These are phyloP conservation scores for Aythya fuligula DNA, from an alignment of 2,797 vertebrate species.

Conservation along the genomic window DNA sequence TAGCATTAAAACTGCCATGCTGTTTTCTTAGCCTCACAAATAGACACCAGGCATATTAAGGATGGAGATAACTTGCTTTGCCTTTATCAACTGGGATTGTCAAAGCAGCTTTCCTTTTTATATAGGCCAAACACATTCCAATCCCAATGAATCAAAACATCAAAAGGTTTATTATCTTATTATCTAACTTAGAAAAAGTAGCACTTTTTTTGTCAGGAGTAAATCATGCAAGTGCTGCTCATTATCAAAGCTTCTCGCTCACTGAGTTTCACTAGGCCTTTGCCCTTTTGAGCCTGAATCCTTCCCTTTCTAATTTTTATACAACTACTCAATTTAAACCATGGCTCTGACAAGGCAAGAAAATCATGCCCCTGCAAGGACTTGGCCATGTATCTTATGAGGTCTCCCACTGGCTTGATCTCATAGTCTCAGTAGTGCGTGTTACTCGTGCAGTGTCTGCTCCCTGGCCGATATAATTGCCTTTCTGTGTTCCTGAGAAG, in stretches of 20 bases:
- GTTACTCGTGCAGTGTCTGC: background rate
- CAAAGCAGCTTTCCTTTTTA: conserved; percentile 2
- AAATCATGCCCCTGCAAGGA: background rate
- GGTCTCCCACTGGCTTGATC: background rate
- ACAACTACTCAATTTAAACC: background rate
- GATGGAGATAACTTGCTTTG: background rate
- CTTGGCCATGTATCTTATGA: background rate
- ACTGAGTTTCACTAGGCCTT: background rate
- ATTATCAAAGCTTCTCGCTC: background rate
- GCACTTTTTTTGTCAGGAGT: background rate
- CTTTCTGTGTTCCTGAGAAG: background rate
- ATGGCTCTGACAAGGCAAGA: background rate
- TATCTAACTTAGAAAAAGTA: conserved; percentile 26
- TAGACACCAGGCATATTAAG: background rate
- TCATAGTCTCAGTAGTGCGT: background rate
- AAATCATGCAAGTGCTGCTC: background rate
- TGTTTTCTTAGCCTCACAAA: background rate
- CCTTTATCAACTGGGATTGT: conserved; percentile 1
- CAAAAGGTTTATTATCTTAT: conserved; percentile 1
- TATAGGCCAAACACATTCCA: background rate
- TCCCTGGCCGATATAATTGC: background rate
- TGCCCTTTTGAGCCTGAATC: background rate
- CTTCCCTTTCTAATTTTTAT: background rate
- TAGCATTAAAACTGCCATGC: background rate
- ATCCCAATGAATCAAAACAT: background rate